phyloP scores from a whole-genome alignment of 2,113 vertebrate species.

The Gallinago jamesoni region DNA sequence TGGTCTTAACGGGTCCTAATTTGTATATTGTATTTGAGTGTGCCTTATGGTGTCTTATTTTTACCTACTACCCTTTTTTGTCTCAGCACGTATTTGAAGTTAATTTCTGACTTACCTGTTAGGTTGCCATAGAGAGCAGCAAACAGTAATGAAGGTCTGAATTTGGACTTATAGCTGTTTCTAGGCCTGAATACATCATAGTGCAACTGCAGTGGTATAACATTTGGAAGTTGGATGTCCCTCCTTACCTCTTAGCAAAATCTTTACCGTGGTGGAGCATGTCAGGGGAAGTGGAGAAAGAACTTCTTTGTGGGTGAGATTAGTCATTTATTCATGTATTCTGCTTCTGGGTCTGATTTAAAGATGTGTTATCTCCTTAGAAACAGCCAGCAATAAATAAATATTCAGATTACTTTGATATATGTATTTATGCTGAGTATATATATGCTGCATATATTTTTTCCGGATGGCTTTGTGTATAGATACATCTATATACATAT shows the following conservation, averaged over 20 bases:
- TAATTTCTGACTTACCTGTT: not conserved
- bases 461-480: not conserved
- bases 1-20: not conserved
- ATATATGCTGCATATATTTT: not conserved
- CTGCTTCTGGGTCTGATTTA: not conserved
- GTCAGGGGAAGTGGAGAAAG: not conserved
- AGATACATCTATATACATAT: fast-evolving
- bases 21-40: not conserved
- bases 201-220: not conserved
- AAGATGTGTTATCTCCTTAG: not conserved
- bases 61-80: not conserved
- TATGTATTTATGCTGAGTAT: not conserved
- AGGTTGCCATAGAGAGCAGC: not conserved
- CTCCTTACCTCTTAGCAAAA: not conserved
- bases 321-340: slow-evolving; percentile 7
- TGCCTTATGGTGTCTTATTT: not conserved
- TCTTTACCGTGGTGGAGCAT: not conserved
- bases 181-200: not conserved
- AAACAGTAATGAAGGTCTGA: not conserved
- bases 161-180: not conserved
- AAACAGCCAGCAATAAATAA: not conserved
- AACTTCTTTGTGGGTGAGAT: not conserved
- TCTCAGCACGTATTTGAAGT: not conserved
- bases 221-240: not conserved
- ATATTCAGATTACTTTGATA: not conserved